Evolutionary conservation across 2,113 vertebrate genomes (phyloP).

Genomic region (Eclectus roratus): DNA sequence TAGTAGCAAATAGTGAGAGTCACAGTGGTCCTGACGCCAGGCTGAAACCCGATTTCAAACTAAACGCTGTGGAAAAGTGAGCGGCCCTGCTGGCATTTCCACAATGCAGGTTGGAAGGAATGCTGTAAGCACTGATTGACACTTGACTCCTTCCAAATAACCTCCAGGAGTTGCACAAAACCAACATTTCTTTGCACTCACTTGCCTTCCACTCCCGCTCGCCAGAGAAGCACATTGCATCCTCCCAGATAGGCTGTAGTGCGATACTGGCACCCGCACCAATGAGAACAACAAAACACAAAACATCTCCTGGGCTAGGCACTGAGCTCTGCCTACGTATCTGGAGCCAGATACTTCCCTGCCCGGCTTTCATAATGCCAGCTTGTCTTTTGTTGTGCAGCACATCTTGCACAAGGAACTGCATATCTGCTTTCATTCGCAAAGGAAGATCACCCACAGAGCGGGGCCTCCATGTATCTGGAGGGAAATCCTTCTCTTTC

Average conservation of each 20-base stretch:
- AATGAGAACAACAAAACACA: not conserved
- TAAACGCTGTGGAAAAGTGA: not conserved
- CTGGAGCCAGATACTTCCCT: not conserved
- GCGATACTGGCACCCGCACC: not conserved
- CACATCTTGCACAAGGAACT: not conserved
- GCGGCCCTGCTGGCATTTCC: not conserved
- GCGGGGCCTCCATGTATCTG: not conserved
- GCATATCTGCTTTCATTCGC: not conserved
- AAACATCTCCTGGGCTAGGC: not conserved
- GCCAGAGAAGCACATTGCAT: not conserved
- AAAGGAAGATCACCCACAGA: constrained; percentile 26
- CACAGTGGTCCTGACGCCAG: not conserved
- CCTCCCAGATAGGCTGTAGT: not conserved
- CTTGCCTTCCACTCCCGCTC: not conserved
- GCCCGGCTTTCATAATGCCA: constrained; percentile 3
- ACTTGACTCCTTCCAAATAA: not conserved
- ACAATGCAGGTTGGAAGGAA: not conserved
- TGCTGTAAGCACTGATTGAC: not conserved
- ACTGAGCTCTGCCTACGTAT: constrained; percentile 12
- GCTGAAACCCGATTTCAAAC: constrained; percentile 6
- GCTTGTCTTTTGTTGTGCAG: not conserved
- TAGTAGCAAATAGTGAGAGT: not conserved
- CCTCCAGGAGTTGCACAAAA: not conserved
- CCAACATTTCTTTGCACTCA: not conserved
- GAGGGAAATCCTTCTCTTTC: not conserved